Conservation (phyloP, 2,888 invertebrate species). For the Coelinius sp. region DNA sequence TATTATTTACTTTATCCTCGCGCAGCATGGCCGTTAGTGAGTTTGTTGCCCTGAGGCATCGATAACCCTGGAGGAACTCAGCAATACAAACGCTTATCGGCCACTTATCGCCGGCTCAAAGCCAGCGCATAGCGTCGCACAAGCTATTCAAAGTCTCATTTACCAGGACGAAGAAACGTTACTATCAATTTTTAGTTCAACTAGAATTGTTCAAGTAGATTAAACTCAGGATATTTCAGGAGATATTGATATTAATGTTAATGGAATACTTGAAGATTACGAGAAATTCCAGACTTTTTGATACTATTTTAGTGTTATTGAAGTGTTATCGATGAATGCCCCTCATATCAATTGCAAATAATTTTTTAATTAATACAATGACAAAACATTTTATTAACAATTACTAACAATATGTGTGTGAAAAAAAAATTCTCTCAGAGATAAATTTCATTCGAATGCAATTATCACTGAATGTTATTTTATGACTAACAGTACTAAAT, state of each 20-base stretch:
- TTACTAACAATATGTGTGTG: slow-evolving; percentile 25
- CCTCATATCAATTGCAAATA: too few species aligned
- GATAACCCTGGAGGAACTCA: slow-evolving; percentile 69
- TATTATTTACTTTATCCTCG: slow-evolving; percentile 32
- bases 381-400: slow-evolving; percentile 15
- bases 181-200: slow-evolving; percentile 21
- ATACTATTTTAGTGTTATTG: background rate
- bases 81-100: slow-evolving; percentile 67
- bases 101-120: slow-evolving; percentile 61
- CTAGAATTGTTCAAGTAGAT: background rate
- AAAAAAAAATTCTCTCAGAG: background rate
- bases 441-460: background rate
- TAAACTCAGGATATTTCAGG: background rate
- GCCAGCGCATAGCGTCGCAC: slow-evolving; percentile 38
- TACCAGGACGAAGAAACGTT: slow-evolving; percentile 38
- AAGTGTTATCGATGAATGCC: background rate
- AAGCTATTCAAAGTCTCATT: slow-evolving; percentile 46
- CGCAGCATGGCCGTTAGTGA: slow-evolving; percentile 46
- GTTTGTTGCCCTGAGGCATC: slow-evolving; percentile 69
- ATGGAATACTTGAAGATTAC: too few species aligned
- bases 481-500: slow-evolving; percentile 18
- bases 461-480: background rate
- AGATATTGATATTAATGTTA: background rate
- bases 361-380: background rate
- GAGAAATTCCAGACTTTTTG: too few species aligned